These are phyloP conservation scores for Musca vetustissima DNA, from an alignment of 1,140 invertebrate genomes.

Conservation along the genomic window DNA sequence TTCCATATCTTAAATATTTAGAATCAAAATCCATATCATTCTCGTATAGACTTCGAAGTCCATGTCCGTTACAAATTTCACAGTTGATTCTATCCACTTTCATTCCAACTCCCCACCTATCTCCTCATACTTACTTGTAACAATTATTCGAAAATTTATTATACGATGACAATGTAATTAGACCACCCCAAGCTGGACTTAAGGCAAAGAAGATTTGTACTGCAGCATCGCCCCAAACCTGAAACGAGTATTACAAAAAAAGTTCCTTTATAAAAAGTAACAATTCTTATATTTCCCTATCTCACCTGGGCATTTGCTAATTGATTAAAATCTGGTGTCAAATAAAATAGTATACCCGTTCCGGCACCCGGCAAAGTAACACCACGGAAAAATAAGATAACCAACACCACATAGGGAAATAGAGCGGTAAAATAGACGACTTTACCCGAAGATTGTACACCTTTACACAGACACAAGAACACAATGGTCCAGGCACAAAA, in stretches of 20 bases:
- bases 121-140: slow-evolving; percentile 69
- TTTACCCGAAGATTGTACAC: slow-evolving; percentile 82
- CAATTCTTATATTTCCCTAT: slow-evolving; percentile 11
- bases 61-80: too few relatives aligned
- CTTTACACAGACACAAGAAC: slow-evolving; percentile 79
- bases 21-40: too few relatives aligned
- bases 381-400: slow-evolving; percentile 77
- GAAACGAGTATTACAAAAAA: too few relatives aligned
- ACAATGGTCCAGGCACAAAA: slow-evolving; percentile 79
- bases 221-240: slow-evolving; percentile 87
- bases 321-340: slow-evolving; percentile 81
- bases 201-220: slow-evolving; percentile 87
- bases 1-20: too few relatives aligned
- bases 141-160: slow-evolving; percentile 82
- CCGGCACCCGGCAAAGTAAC: slow-evolving; percentile 77
- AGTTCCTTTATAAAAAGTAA: not conserved
- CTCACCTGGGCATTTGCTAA: slow-evolving; percentile 73
- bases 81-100: too few relatives aligned
- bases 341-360: slow-evolving; percentile 79
- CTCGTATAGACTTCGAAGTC: too few relatives aligned
- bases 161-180: slow-evolving; percentile 79
- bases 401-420: slow-evolving; percentile 82
- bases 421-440: slow-evolving; percentile 84
- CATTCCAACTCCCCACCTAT: too few relatives aligned
- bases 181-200: slow-evolving; percentile 81